Base-by-base conservation (phyloP, 1,140 invertebrate species). In the Drosophila repleta region DNA sequence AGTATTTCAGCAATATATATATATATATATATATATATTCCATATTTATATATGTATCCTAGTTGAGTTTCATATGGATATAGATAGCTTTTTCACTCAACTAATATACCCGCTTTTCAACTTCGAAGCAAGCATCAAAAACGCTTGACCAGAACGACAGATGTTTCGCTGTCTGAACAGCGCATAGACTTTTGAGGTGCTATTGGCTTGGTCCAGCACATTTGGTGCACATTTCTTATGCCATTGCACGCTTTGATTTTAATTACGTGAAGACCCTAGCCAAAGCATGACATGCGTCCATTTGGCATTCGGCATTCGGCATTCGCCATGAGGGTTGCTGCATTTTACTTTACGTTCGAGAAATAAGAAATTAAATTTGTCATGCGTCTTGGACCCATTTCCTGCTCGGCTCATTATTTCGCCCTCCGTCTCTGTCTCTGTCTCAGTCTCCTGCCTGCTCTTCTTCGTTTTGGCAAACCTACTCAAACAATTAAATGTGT, bases 311-410 rank as follows among this genome's bases (percentile, higher is more conserved):
- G 69, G 56, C 53, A 73, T 65, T 45, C 1, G 43, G 8, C 29
- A 32, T 63, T 26, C 61, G 48, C 46, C 35, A 35, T 70, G 52
- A 69, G 67, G 67, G 55, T 66, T 71, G 68, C 51, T 17, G 17
- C 39, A 17, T 49, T 61, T 73, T 73, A 58, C 32, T 61, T 73
- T 73, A 58, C 32, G 21, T 70, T 41, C 52, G 56, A 83, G 76
- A 76, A 84, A 74, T 84, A 84, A 84, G 80, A 84, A 84, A 84
- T 84, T 84, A 84, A 84, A 84, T 84, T 84, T 84, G 80, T 84
- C 80, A 84, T 84, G 80, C 80, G 64, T 63, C 69, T 68, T 62
- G 71, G 67, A 72, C 75, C 79, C 78, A 13, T 37, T 66, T 82
- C 71, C 49, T 51, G 18, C 39, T n/a, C 15, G 13, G 18, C 46